Evolutionary conservation across 2,113 vertebrate genomes (phyloP).

Genomic region (Platycercus adscitus): DNA sequence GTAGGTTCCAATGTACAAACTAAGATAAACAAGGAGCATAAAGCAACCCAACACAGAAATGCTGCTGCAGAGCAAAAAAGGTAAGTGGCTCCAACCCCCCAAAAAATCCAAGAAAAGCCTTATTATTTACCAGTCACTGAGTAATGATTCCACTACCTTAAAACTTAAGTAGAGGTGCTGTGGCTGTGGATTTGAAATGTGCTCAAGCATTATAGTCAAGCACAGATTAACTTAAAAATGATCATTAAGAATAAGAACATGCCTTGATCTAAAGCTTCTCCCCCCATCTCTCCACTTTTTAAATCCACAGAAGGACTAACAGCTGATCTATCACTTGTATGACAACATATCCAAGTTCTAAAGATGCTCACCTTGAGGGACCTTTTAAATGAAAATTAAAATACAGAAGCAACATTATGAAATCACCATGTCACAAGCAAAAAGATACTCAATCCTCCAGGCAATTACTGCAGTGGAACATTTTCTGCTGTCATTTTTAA

Average conservation of each 20-base stretch:
- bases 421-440: background rate
- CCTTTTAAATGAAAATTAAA: background rate
- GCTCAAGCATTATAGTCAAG: background rate
- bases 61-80: rapidly evolving
- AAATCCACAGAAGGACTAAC: background rate
- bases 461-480: background rate
- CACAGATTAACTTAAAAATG: background rate
- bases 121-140: background rate
- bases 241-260: background rate
- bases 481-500: background rate
- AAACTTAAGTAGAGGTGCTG: background rate
- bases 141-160: background rate
- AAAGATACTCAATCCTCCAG: background rate
- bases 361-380: background rate
- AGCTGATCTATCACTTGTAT: background rate
- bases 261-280: background rate
- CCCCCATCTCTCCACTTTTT: rapidly evolving
- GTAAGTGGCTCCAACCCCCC: rapidly evolving
- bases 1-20: background rate
- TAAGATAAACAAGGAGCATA: background rate
- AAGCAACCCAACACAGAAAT: background rate
- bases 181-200: background rate
- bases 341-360: background rate
- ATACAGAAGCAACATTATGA: background rate
- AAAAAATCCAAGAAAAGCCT: background rate